These are phyloP conservation scores for Andricus curvator DNA, from an alignment of 2,888 invertebrate species.

Conservation along the genomic window DNA sequence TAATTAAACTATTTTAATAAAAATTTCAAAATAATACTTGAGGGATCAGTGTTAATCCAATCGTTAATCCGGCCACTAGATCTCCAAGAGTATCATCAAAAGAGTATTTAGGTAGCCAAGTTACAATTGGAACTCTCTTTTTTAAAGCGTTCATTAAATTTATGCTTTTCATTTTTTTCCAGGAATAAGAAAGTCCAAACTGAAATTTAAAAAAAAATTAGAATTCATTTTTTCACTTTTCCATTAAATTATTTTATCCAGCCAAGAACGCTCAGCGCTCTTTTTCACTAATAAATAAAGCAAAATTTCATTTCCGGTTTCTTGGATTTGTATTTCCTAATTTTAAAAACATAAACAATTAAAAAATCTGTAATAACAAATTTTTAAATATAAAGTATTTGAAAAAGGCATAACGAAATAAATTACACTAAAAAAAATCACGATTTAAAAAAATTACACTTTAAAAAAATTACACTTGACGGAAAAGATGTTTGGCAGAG, in stretches of 20 bases:
- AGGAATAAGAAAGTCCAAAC: background rate
- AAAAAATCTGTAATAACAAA: too few relatives aligned
- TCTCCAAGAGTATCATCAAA: conserved; percentile 79
- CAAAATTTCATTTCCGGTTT: too few relatives aligned
- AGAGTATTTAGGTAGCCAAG: conserved; percentile 79
- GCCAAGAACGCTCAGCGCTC: too few relatives aligned
- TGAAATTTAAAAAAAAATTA: background rate
- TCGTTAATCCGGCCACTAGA: conserved; percentile 81
- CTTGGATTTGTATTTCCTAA: too few relatives aligned
- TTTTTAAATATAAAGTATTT: too few relatives aligned
- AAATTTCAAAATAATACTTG: conserved; percentile 71
- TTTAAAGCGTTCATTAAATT: conserved; percentile 53
- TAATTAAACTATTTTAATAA: conserved; percentile 43
- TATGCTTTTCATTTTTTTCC: conserved; percentile 58
- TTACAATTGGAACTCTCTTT: conserved; percentile 73
- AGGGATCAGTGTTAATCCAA: conserved; percentile 77
- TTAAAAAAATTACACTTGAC: too few relatives aligned
- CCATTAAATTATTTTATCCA: background rate
- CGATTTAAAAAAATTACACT: too few relatives aligned
- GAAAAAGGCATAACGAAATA: too few relatives aligned
- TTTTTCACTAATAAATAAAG: too few relatives aligned
- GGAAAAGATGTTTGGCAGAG: too few relatives aligned
- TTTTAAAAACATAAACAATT: too few relatives aligned
- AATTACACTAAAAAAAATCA: too few relatives aligned
- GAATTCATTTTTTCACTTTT: background rate